Base-by-base conservation (phyloP, 2,888 invertebrate genomes). In the Coenonympha glycerion region DNA sequence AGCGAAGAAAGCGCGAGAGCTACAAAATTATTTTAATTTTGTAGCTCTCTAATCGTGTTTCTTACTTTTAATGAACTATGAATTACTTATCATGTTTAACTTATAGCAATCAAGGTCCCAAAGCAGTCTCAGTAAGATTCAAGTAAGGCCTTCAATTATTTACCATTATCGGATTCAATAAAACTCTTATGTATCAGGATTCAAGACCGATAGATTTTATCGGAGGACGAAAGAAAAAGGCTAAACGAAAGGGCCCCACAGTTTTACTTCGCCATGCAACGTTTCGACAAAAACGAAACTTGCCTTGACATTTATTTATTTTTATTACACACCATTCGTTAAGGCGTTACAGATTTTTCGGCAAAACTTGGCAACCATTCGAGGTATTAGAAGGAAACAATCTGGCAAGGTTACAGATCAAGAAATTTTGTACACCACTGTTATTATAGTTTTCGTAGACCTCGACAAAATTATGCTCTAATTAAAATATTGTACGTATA, bases 151-250 rank as follows among this genome's bases (percentile, higher is more conserved):
- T 36, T 53, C 50, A 57, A 53, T 58, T 52, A 57, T 52, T 58
- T 52, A 55, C 48, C 44, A 50, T 41, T 54, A 55, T 50, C 49
- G 52, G 52, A 60, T 22, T 62, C 53, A 54, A 51, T 52, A 58
- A 63, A 59, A 53, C 62, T 53, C 64, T 63, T 69, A 71, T 76
- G 73, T n/a, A n/a, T n/a, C n/a, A n/a, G n/a, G n/a, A n/a, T n/a
- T 72, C 64, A 66, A 67, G 60, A 61, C 61, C 68, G 69, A 74
- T 70, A 66, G 70, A 73, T 72, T 73, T 72, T 71, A 67, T 61
- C 59, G 59, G 58, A 61, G 59, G 59, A 66, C 69, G 66, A 68
- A 63, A 59, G 62, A 21, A 65, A 68, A 68, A 66, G 67, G 66
- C 61, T 66, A 63, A 68, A 62, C 57, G 67, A 68, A 67, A 48